These are phyloP conservation scores for Malurus melanocephalus DNA, from an alignment of 2,113 vertebrate genomes.

Conservation along the genomic window DNA sequence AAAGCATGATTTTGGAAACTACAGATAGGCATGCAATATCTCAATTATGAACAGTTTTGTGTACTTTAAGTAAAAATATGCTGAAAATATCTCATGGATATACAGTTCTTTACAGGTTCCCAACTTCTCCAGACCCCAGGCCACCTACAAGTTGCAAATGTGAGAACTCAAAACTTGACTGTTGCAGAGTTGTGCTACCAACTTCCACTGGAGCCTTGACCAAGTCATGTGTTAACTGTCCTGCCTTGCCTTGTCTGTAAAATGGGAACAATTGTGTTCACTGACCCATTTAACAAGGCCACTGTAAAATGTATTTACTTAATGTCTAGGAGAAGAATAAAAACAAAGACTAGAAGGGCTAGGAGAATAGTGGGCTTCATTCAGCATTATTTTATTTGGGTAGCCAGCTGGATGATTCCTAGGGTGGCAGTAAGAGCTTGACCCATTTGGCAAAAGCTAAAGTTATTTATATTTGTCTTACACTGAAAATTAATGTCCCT, in stretches of 20 bases:
- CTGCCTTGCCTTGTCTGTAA: not conserved
- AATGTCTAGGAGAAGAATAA: not conserved
- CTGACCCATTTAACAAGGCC: not conserved
- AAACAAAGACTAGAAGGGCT: not conserved
- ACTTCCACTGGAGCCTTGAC: not conserved
- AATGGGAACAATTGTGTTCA: not conserved
- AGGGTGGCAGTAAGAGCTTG: not conserved
- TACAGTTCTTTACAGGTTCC: not conserved
- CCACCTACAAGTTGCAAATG: not conserved
- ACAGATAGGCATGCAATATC: not conserved
- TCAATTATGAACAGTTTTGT: not conserved
- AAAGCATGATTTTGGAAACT: not conserved
- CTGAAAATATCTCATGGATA: not conserved
- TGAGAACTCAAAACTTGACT: not conserved
- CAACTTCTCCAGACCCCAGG: not conserved
- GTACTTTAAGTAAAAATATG: not conserved
- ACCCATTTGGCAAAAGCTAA: conserved; percentile 34
- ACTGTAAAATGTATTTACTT: conserved; percentile 14
- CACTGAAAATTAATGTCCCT: not conserved
- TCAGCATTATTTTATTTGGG: conserved; percentile 18
- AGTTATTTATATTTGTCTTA: conserved; percentile 28
- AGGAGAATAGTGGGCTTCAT: conserved; percentile 12
- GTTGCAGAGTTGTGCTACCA: not conserved
- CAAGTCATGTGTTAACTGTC: not conserved
- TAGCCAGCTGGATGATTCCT: conserved; percentile 30